Evolutionary conservation across 2,113 vertebrate species (phyloP), one percentile per base, ranked within the genome.

Genomic region (Serilophus lunatus): DNA sequence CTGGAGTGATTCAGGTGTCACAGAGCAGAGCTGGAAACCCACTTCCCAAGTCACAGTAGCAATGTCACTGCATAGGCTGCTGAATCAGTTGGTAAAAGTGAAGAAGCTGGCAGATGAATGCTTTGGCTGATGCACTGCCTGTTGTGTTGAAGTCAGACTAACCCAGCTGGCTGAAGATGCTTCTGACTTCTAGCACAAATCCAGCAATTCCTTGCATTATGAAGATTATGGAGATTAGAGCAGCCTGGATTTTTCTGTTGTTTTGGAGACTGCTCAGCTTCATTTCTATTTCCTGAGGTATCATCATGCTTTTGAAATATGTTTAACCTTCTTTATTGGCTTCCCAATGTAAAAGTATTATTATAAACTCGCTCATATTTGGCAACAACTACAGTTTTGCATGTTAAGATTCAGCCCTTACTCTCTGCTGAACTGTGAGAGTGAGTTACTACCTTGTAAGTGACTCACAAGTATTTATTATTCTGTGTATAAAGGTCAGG

Each of bases 401-500:
- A 8, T 74, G 57, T 90, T 93, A 93, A 97, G 94, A 95, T 96
- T 96, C 93, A 91, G 82, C 75, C 65, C 53, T 95, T 89, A 49
- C 80, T 86, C 93, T 95, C 56, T 90, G 86, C 96, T 96, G 90
- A 93, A 82, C 91, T 94, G 91, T 26, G 63, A 93, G 94, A 91
- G 82, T 97, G 96, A 98, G 89, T 97, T 98, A 98, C 91, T 94
- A 82, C 92, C 95, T 94, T 96, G 81, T 95, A 96, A 98, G 97
- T 92, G 96, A 97, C 96, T 97, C 90, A 63, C 92, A 77, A 95
- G 95, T 97, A 98, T 98, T 98, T 98, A 98, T 98, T 97, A 97
- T 92, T 83, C 87, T 82, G 68, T 86, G 90, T 97, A 85, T 94
- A 96, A 98, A 98, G 97, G 97, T 98, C 97, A 97, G 65, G 65